phyloP scores from a whole-genome alignment of 2,113 vertebrate species.

The Upupa epops region DNA sequence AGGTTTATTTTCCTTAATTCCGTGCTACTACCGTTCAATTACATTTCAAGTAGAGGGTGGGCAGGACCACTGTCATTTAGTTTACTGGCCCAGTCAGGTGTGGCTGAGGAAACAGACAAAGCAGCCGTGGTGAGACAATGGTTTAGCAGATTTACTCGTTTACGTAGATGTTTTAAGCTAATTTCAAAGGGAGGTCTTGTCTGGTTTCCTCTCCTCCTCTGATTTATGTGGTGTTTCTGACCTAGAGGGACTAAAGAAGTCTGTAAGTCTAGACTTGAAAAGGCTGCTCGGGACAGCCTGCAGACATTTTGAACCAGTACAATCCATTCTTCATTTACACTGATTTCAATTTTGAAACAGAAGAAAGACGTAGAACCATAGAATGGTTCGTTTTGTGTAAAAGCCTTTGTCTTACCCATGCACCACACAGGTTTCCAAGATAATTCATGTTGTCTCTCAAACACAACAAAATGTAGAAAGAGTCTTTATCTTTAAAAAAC shows the following conservation, averaged over 20 bases:
- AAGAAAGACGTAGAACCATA: background rate
- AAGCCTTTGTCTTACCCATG: background rate
- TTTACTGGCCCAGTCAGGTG: fast-evolving
- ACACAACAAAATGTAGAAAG: background rate
- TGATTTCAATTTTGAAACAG: background rate
- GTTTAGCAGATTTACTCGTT: background rate
- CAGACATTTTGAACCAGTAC: background rate
- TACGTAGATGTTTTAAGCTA: background rate
- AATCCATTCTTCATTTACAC: background rate
- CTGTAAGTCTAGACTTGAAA: background rate
- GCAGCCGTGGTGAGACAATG: background rate
- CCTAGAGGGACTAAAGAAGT: background rate
- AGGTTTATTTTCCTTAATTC: background rate
- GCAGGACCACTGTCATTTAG: background rate
- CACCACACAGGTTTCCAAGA: background rate
- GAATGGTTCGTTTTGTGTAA: too few relatives aligned
- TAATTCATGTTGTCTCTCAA: slow-evolving; percentile 11
- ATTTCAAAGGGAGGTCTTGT: background rate
- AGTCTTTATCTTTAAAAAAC: background rate
- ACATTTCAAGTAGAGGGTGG: background rate
- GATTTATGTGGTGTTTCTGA: background rate
- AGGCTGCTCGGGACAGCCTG: background rate
- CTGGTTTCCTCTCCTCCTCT: background rate
- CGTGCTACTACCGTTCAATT: background rate
- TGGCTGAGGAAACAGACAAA: background rate